Evolutionary conservation across 2,113 vertebrate species (phyloP).

Genomic region (Rhinolophus ferrumequinum): DNA sequence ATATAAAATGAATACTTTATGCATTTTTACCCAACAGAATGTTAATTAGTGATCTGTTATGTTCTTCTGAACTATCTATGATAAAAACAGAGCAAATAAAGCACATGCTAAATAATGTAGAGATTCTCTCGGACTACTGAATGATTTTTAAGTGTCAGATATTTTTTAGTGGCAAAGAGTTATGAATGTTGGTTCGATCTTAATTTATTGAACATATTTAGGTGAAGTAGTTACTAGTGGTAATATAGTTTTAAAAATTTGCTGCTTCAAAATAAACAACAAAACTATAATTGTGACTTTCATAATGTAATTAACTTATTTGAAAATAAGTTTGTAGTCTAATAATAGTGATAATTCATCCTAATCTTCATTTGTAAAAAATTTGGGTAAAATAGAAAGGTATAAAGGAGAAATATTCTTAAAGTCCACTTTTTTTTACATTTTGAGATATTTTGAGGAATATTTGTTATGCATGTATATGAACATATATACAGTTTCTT

Average conservation of each 20-base stretch:
- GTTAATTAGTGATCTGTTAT: neutral
- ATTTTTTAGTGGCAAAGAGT: conserved; percentile 10
- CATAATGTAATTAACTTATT: neutral
- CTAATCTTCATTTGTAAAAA: conserved; percentile 2
- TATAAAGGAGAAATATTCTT: neutral
- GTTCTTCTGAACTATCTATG: neutral
- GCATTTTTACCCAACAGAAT: neutral
- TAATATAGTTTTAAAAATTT: conserved; percentile 25
- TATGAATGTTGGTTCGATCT: neutral
- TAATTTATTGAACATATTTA: conserved; percentile 11
- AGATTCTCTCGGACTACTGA: neutral
- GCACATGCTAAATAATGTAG: neutral
- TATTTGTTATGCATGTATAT: neutral
- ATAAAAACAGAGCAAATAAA: neutral
- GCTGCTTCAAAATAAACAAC: conserved; percentile 6
- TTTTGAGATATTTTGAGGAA: neutral
- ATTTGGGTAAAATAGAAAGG: neutral
- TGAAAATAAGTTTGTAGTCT: conserved; percentile 43
- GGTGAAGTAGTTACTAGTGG: neutral
- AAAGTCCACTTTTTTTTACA: neutral
- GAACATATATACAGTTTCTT: neutral
- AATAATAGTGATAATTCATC: neutral
- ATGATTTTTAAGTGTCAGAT: neutral
- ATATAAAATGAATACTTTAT: too few relatives aligned
- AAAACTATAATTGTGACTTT: conserved; percentile 29